Evolutionary conservation across 1,140 invertebrate species (phyloP), one percentile per base, ranked within the genome.

Genomic region (Achatina immaculata): DNA sequence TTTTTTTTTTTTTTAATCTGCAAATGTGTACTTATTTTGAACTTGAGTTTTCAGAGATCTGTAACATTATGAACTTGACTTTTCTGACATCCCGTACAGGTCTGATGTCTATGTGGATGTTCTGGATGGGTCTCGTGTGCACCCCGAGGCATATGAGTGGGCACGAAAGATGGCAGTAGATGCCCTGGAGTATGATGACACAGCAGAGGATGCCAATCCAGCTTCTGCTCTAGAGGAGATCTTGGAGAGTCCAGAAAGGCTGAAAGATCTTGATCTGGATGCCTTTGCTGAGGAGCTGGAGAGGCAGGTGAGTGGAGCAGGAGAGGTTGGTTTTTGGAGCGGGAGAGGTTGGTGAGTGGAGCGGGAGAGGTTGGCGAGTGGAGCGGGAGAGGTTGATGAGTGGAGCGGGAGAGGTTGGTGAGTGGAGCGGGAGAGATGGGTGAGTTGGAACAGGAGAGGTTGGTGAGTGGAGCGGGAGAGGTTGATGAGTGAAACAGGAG

Each of bases 101-200:
- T 98, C 96, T 0, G 96, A 98, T 87, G 95, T 95, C 0, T 98
- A 98, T 86, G 96, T 98, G 0, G 97, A 99, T 93, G 97, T 99
- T 0, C 91, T 99, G 6, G 99, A 99, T 90, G 97, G 97, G 0
- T 99, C 99, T 0, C 93, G 99, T 83, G 97, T 99, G 0, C 99
- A 99, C 92, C 98, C 98, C 0, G 99, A 99, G 92, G 98, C 97
- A 0, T 99, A 99, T 87, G 98, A 99, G 90, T 99, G 98, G 98
- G 99, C 99, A 0, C 92, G 98, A 34, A 99, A 99, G 93, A 99
- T 99, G 98, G 99, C 98, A 4, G 97, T 99, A 0, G 99, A 99
- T 93, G 99, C 99, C 11, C 92, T 99, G 19, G 99, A 99, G 85
- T 99, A 99, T 85, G 98, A 99, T 85, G 97, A 98, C 86, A 95